Evolutionary conservation across 30 jellyfish, hydroid and myxozoan species (phyloP).

Genomic region (Chironex yamaguchii): DNA sequence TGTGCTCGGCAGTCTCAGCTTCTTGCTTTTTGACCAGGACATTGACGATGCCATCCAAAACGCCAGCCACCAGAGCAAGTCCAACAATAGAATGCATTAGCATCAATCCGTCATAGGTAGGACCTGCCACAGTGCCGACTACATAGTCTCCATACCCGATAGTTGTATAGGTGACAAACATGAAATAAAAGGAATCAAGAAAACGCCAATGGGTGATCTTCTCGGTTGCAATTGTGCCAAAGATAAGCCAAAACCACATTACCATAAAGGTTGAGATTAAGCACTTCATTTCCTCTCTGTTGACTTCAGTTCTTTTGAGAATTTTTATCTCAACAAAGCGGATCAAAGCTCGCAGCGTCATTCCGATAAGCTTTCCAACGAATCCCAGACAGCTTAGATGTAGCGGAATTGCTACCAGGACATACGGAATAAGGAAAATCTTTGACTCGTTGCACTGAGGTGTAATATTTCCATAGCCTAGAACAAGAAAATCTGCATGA

Average conservation of each 20-base stretch:
- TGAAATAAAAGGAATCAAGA: neutral
- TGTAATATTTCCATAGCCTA: neutral
- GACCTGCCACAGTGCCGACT: neutral
- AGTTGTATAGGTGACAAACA: neutral
- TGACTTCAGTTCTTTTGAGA: neutral
- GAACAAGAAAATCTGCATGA: too few relatives aligned
- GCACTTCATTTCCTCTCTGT: neutral
- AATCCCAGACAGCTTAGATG: neutral
- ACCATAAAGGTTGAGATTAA: neutral
- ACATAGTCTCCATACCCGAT: neutral
- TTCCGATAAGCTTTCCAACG: neutral
- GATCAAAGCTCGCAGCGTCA: neutral
- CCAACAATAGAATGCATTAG: neutral
- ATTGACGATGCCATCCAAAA: neutral
- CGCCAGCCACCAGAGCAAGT: neutral
- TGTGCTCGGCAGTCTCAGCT: too few relatives aligned
- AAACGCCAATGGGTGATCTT: neutral
- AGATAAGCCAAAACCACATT: neutral
- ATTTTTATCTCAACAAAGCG: neutral
- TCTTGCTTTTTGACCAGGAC: too few relatives aligned
- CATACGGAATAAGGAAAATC: neutral
- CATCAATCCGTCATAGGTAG: neutral
- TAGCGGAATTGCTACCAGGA: neutral
- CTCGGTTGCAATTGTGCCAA: neutral
- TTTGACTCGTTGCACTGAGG: neutral